Percentiles rank a stretch among this genome's conserved stretches.
phyloP scores from a whole-genome alignment of 1,140 invertebrate genomes.

The Apocrypta bakeri region DNA sequence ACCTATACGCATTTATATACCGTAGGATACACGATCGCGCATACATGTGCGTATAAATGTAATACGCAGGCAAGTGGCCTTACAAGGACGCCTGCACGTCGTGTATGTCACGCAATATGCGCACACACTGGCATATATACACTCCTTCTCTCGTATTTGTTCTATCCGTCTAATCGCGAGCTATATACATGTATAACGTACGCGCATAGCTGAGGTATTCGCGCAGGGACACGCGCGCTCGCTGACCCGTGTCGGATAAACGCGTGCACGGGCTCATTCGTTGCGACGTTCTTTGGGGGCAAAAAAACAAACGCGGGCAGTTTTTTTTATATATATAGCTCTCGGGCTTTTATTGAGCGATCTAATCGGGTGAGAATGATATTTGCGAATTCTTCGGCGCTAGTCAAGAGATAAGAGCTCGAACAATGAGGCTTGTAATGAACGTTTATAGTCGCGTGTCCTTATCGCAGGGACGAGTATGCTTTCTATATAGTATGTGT shows the following conservation, averaged over 20 bases:
- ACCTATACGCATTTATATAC: not conserved
- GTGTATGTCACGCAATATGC: conserved; percentile 59
- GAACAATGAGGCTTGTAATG: not conserved
- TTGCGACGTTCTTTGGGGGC: not conserved
- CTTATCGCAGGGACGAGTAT: too few species aligned
- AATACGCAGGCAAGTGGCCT: conserved; percentile 68
- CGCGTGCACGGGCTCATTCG: not conserved
- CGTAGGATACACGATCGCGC: not conserved
- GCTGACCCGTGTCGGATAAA: conserved; percentile 48
- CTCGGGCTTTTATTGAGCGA: not conserved
- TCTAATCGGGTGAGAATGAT: not conserved
- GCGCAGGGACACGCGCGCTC: conserved; percentile 59
- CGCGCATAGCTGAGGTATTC: conserved; percentile 50
- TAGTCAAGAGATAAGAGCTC: not conserved
- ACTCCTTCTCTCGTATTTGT: conserved; percentile 3
- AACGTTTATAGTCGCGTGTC: not conserved
- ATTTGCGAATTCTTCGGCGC: not conserved
- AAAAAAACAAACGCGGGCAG: not conserved
- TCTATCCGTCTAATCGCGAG: not conserved
- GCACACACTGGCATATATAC: not conserved
- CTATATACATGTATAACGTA: not conserved
- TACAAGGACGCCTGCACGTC: conserved; percentile 70
- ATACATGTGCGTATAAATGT: not conserved
- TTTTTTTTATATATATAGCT: not conserved
- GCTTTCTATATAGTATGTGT: too few species aligned